These are phyloP conservation scores for Drosophila putrida DNA, from an alignment of 2,888 invertebrate species.

Conservation along the genomic window DNA sequence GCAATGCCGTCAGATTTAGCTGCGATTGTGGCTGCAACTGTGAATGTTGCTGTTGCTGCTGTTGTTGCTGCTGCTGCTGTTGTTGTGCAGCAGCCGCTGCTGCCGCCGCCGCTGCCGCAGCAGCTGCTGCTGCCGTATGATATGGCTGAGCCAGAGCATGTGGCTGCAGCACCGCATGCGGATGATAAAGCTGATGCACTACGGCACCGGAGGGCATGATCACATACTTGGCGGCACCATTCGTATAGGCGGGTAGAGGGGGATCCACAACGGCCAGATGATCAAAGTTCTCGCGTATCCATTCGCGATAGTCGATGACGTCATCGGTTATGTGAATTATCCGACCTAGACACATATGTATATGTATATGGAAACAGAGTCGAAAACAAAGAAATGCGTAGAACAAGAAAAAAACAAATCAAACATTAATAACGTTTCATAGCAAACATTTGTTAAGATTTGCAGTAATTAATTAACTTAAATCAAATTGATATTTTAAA, in stretches of 20 bases:
- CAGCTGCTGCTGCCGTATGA: slow-evolving; percentile 56
- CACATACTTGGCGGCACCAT: slow-evolving; percentile 76
- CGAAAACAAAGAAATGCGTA: slow-evolving; percentile 1
- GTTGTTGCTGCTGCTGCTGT: slow-evolving; percentile 54
- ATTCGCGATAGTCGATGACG: slow-evolving; percentile 89
- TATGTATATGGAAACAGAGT: background rate
- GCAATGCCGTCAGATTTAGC: slow-evolving; percentile 61
- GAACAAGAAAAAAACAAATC: background rate
- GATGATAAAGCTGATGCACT: slow-evolving; percentile 74
- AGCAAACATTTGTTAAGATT: background rate
- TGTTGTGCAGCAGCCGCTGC: slow-evolving; percentile 39
- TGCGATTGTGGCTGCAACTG: slow-evolving; percentile 58
- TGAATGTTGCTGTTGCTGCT: slow-evolving; percentile 43
- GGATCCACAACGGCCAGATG: slow-evolving; percentile 81
- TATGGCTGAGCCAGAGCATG: slow-evolving; percentile 62
- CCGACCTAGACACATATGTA: slow-evolving; percentile 90
- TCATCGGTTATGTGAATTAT: slow-evolving; percentile 97
- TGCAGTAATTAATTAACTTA: background rate
- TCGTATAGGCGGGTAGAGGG: slow-evolving; percentile 72
- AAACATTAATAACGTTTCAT: slow-evolving; percentile 13
- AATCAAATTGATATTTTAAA: background rate
- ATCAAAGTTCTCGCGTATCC: slow-evolving; percentile 85
- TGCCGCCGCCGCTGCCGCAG: slow-evolving; percentile 45
- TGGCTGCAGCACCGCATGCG: slow-evolving; percentile 64
- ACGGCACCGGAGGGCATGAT: slow-evolving; percentile 75